Evolutionary conservation across 1,140 invertebrate genomes (phyloP), one percentile per base, ranked within the genome.

Genomic region (Spodoptera litura): DNA sequence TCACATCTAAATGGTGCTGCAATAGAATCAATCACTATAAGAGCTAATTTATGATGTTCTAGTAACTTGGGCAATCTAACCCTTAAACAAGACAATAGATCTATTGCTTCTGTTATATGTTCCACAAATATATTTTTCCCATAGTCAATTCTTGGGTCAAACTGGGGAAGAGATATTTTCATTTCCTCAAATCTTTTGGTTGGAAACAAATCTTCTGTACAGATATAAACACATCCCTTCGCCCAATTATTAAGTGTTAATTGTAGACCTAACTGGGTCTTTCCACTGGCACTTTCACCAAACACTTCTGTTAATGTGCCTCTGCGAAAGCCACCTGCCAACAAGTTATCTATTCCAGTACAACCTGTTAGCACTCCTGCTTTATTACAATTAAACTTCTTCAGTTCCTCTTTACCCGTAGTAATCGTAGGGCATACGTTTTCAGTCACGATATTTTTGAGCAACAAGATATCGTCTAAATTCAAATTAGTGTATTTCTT

Each of bases 251-350:
- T 83, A 38, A 84, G 83, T 52, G 95, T 93, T 4, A 98, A 88
- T 92, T 98, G 97, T 35, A 99, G 89, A 83, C 96, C 97, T 13
- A 98, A 86, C 93, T 99, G 98, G 1, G 98, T 98, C 95, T 98
- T 99, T 15, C 98, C 98, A 84, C 95, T 95, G 9, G 97, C 97
- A 93, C 97, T 97, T 89, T 96, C 96, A 12, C 98, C 98, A 92
- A 96, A 96, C 86, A 99, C 96, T 95, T 99, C 98, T 62, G 97
- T 98, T 13, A 99, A 96, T 25, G 97, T 97, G 76, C 96, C 95
- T 77, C 94, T 95, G 35, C 96, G 91, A 68, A 98, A 95, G n/a
- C 98, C 98, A 49, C 98, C 98, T 84, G 93, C 87, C 35, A 97
- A 92, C 77, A 96, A 88, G 31, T 86, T 82, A 91, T 98, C 96